Conservation (phyloP, 2,113 vertebrate genomes). For the Callipepla squamata region DNA sequence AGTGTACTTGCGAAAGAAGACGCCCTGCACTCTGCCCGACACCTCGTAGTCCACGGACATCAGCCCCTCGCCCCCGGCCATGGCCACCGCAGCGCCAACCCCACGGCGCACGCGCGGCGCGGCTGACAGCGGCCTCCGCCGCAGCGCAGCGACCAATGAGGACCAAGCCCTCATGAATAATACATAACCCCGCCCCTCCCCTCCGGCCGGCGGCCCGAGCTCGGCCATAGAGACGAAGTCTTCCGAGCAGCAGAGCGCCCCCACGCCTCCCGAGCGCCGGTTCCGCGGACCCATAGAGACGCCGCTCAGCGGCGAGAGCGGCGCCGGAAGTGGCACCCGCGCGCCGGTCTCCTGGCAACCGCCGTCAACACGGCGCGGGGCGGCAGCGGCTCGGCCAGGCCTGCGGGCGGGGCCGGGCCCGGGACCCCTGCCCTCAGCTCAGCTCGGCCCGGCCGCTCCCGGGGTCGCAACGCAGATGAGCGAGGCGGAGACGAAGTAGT, state of each 20-base stretch:
- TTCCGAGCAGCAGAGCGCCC: neutral
- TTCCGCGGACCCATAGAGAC: neutral
- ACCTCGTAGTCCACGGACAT: slow-evolving; percentile 93
- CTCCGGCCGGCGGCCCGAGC: fast-evolving
- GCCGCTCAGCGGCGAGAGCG: neutral
- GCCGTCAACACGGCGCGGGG: neutral
- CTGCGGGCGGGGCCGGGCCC: neutral
- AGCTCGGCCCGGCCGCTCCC: too few relatives aligned
- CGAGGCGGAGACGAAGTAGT: neutral
- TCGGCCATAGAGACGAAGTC: neutral
- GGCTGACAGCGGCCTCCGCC: fast-evolving
- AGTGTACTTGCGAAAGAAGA: slow-evolving; percentile 95
- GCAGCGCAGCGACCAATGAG: neutral
- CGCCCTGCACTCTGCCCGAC: slow-evolving; percentile 91
- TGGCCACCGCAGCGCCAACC: slow-evolving; percentile 31
- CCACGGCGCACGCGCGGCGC: neutral
- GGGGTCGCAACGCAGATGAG: neutral
- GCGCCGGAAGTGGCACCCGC: neutral
- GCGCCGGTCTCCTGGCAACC: slow-evolving; percentile 32
- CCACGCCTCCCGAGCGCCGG: neutral
- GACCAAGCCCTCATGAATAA: neutral
- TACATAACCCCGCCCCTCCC: fast-evolving
- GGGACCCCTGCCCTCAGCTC: too few relatives aligned
- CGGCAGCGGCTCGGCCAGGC: neutral
- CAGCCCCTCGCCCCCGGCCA: slow-evolving; percentile 82